Evolutionary conservation across 2,888 invertebrate genomes (phyloP), one percentile per base, ranked within the genome.

Genomic region (Dicroscelio sp.): DNA sequence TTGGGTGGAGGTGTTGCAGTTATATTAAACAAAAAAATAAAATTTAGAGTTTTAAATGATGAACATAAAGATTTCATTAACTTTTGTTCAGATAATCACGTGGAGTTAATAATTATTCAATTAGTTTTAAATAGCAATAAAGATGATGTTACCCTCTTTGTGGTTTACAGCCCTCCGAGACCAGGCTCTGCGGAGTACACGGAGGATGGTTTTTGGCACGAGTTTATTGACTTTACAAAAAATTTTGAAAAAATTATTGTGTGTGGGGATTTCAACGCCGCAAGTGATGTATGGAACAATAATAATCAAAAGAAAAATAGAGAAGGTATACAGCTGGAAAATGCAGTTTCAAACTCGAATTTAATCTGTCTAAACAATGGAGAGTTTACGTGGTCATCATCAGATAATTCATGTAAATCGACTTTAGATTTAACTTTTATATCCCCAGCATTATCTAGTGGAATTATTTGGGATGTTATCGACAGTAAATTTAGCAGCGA

Each of bases 181-280:
- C 3, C 76, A 5, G 38, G n/a, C 20, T 14, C 4, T 2, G 23
- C 20, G 4, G 20, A 2, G 10, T 25, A 20, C 17, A 82, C 82
- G 3, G 38, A 35, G 12, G 27, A 48, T 2, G 33, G 35, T 12
- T 69, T 82, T 27, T 82, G 67, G 82, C 0, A 30, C 23, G 12
- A 55, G 27, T 69, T 82, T 58, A 25, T 76, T n/a, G n/a, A n/a
- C n/a, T n/a, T n/a, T n/a, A n/a, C 25, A 12, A 33, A 23, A n/a
- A 55, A 35, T 2, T 33, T 76, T 1, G 25, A 76, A 6, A 31
- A 58, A 8, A 2, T 31, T 1, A 33, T 76, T 20, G 1, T 80
- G 4, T 67, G 80, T 25, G 80, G 80, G 17, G 80, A 80, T 17
- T 80, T 80, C n/a, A 80, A 80, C 27, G 80, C 80, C 0, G 20